Evolutionary conservation across 1,140 invertebrate genomes (phyloP), one percentile per base, ranked within the genome.

Genomic region (Ceratoteleas bidentatus): DNA sequence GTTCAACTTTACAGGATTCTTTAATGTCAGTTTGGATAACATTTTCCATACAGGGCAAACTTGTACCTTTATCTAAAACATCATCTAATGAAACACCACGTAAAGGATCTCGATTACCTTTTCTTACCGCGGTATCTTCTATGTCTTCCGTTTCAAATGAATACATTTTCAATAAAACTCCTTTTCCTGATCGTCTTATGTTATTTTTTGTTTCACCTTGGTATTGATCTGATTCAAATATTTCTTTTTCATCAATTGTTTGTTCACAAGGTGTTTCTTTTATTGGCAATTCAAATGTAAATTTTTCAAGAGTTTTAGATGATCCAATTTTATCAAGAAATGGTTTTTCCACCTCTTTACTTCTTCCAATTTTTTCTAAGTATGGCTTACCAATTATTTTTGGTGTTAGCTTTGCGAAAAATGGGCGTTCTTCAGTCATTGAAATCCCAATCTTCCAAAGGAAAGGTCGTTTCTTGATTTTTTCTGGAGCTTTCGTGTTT

Each of bases 91-190:
- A 91, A 0, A 84, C 70, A 0, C 85, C 87, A 0, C 87, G 77
- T n/a, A 89, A 36, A 0, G 87, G 78, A 79, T 90, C 87, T 6
- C 87, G 61, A 14, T 79, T 84, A 3, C 70, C 61, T 14, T 87
- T 85, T 3, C 52, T 6, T 4, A 77, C 32, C 0, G 76, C 50
- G 7, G 54, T 50, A 6, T 90, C 88, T 13, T 86, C 84, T 0
- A 92, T 50, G 56, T 91, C 90, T 66, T 92, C 90, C 0, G 90
- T 91, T 38, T 92, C 90, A 34, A 92, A 91, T 0, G 90, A 91
- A 47, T 90, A 90, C 90, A 91, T 91, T 57, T 91, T 91, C 2
- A 87, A 40, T 4, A 91, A 68, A 6, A 87, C 85, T 36, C 87
- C 88, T 57, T 91, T 90, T 0, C 88, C 88, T 4, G 88, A 91